Base-by-base conservation (phyloP, 2,797 vertebrate species). In the Peromyscus nudipes region DNA sequence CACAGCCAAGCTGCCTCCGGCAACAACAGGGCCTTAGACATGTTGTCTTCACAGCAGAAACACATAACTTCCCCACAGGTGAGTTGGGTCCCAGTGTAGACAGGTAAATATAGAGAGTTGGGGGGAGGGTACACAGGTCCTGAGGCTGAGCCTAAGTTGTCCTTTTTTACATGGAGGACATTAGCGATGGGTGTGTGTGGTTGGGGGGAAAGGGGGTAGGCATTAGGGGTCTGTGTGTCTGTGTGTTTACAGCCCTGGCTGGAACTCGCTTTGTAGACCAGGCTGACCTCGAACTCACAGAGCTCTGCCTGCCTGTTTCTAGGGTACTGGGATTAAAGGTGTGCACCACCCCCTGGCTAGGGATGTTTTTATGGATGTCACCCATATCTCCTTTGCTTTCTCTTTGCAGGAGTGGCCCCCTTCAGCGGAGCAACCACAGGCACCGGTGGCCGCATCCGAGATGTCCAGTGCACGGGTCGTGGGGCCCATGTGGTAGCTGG, bases 41-140 rank as follows among this genome's bases (percentile, higher is more conserved):
- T 0, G 98, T 99, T 92, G 99, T 99, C 98, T 99, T 99, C 98
- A 99, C 99, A 0, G 99, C 99, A 1, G 99, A 99, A 98, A 99
- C 99, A 0, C 99, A 99, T 99, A 99, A 99, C 98, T 99, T 99
- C 96, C 99, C 99, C 7, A 99, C 99, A 2, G 99, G 99, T 99
- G 83, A 95, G 98, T 65, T 65, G 37, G 27, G 29, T 57, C 31
- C 67, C 17, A 3, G 3, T 16, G 37, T 52, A 12, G 52, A 7
- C 29, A 3, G 99, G 99, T 99, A 81, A 95, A 37, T 40, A 64
- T 34, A 65, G 79, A 84, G 65, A 27, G 67, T 21, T 43, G 43
- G 43, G 43, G 43, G 43, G 4, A 6, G 6, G 43, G 43, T n/a
- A n/a, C n/a, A n/a, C 13, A 64, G 93, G 62, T 8, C 60, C 37